Percentiles rank a stretch among this genome's conserved stretches.
Evolutionary conservation across 2,888 invertebrate genomes (phyloP).

Genomic region (Plagodis dolabraria): DNA sequence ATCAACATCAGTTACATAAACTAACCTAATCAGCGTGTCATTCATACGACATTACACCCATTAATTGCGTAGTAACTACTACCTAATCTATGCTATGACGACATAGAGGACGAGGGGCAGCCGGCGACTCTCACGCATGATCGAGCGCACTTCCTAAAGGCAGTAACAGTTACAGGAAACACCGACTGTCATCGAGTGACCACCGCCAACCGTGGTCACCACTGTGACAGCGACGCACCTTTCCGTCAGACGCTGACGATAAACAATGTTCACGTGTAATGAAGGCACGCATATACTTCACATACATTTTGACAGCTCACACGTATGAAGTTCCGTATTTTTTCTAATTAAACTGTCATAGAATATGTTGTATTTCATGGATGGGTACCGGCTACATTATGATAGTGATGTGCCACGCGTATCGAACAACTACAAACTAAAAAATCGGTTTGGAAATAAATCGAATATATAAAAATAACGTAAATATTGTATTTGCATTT

Average conservation of each 20-base stretch:
- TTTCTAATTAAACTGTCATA: too few species aligned
- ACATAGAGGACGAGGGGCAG: constrained; percentile 23
- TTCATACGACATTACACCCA: constrained; percentile 1
- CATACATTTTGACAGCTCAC: too few species aligned
- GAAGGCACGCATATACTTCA: too few species aligned
- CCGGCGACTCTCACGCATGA: constrained; percentile 40
- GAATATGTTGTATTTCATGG: too few species aligned
- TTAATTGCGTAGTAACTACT: neutral
- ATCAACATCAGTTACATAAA: constrained; percentile 2
- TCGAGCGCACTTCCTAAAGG: constrained; percentile 45
- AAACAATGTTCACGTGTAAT: too few species aligned
- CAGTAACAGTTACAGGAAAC: constrained; percentile 42
- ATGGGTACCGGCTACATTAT: too few species aligned
- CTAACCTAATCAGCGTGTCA: neutral
- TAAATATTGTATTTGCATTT: too few species aligned
- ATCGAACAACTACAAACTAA: too few species aligned
- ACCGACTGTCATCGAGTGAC: constrained; percentile 15
- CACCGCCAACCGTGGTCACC: constrained; percentile 27
- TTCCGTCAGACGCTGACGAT: constrained; percentile 21
- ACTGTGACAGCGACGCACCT: constrained; percentile 23
- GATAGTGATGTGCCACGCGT: too few species aligned
- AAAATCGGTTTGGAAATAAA: too few species aligned
- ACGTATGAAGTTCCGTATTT: too few species aligned
- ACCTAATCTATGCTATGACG: constrained; percentile 6
- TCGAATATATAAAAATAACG: too few species aligned